A percentile compares a stretch with the other conserved stretches of the same genome.
phyloP scores from a whole-genome alignment of 2,797 vertebrate genomes.

The Mareca penelope region DNA sequence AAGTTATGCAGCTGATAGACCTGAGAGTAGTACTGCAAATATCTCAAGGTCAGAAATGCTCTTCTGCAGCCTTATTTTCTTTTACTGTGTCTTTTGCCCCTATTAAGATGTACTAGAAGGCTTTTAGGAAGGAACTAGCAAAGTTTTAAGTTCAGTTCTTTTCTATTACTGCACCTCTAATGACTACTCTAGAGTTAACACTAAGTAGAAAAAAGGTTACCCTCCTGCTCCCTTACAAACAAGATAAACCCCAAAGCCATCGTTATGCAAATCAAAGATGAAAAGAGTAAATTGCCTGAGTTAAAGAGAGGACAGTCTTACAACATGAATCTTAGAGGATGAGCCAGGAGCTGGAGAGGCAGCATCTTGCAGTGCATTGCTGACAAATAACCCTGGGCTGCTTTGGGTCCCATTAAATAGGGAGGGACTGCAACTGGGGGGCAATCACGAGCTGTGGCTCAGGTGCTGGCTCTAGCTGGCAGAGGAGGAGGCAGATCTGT shows the following conservation, averaged over 20 bases:
- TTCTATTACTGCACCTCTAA: not conserved
- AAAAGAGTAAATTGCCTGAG: not conserved
- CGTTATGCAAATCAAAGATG: not conserved
- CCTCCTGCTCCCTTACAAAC: not conserved
- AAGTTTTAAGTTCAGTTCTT: not conserved
- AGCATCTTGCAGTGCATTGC: not conserved
- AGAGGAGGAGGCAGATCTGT: not conserved
- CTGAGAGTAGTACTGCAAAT: not conserved
- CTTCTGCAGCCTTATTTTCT: not conserved
- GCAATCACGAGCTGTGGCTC: accelerated
- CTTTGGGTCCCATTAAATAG: accelerated
- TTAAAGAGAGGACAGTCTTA: not conserved
- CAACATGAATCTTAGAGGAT: not conserved
- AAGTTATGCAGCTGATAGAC: not conserved
- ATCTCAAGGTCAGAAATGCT: not conserved
- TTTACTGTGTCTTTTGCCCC: not conserved
- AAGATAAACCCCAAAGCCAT: not conserved
- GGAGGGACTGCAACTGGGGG: not conserved
- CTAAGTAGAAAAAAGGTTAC: not conserved
- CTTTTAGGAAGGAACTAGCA: not conserved
- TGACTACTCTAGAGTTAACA: not conserved
- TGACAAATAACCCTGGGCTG: accelerated
- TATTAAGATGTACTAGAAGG: not conserved
- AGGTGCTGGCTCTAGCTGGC: not conserved
- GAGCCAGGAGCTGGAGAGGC: not conserved